Base-by-base conservation (phyloP, 2,113 vertebrate genomes). In the Marcusenius ussheri region DNA sequence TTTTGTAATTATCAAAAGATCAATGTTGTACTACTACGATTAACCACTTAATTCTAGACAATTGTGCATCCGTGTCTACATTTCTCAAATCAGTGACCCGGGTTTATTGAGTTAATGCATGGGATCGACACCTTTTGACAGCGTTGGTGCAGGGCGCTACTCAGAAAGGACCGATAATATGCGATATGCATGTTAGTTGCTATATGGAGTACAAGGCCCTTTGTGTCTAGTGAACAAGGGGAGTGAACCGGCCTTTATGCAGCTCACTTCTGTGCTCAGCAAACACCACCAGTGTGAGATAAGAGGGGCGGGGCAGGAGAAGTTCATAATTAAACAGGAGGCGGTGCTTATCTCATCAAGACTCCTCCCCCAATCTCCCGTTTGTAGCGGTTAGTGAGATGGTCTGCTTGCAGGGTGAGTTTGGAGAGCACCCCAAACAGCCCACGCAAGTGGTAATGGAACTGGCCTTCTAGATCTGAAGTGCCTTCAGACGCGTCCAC, bases 321-420 rank as follows among this genome's bases (percentile, higher is more conserved):
- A 56, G 31, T 45, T 80, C 74, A 11, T 39, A 15, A 87, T 35
- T n/a, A 70, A 15, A 27, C 21, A 62, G 5, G 11, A 47, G 3
- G 45, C 31, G 0, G 56, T 51, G 24, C 89, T 77, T 95, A 96
- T 94, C 95, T 94, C 90, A 96, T 93, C 88, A 96, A 94, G 91
- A 94, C 96, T 21, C 94, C 94, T 0, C 95, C 95, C n/a, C 95
- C 96, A 0, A 97, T 96, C 88, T 97, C 96, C 10, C 95, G 91
- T 93, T 96, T 96, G 94, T 96, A 96, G n/a, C 95, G 89, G 92
- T 94, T 96, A 80, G 96, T 97, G 88, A 96, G 95, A 92, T 94
- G 91, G 91, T 96, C 95, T 0, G 96, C 96, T 35, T 96, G 95
- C 88, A 92, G 45, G 0, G 96, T 96, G 91, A 97, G 96, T 90